Conservation (phyloP, 2,888 invertebrate species). For the Aspidiotus destructor region DNA sequence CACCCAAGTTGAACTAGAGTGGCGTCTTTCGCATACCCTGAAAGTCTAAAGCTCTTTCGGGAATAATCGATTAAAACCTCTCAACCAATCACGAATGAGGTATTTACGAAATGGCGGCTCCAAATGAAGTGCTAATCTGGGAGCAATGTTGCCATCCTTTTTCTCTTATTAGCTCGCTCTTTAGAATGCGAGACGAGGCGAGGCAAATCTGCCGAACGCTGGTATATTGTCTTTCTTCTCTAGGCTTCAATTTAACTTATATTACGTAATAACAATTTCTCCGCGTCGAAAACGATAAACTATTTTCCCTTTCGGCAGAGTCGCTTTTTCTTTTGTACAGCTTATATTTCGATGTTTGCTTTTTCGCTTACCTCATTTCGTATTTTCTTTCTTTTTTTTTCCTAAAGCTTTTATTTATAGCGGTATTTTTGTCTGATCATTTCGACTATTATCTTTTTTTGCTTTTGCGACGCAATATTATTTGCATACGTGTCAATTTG, state of each 20-base stretch:
- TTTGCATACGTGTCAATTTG: too few species aligned
- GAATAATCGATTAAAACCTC: slow-evolving; percentile 35
- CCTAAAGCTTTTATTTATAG: too few species aligned
- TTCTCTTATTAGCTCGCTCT: slow-evolving; percentile 17
- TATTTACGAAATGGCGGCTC: slow-evolving; percentile 34
- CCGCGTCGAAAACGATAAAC: slow-evolving; percentile 17
- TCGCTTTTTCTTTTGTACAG: too few species aligned
- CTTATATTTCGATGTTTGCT: too few species aligned
- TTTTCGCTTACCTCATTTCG: too few species aligned
- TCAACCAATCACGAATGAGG: slow-evolving; percentile 34
- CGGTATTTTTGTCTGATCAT: too few species aligned
- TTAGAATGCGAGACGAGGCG: slow-evolving; percentile 20
- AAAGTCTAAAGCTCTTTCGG: slow-evolving; percentile 35
- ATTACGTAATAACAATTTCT: slow-evolving; percentile 30
- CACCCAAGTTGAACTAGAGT: slow-evolving; percentile 26
- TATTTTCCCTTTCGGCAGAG: neutral
- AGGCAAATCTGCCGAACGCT: too few species aligned
- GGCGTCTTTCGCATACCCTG: slow-evolving; percentile 28
- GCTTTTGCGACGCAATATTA: too few species aligned
- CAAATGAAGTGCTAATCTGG: slow-evolving; percentile 34
- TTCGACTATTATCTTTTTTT: too few species aligned
- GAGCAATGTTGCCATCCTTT: slow-evolving; percentile 29
- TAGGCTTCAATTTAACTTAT: slow-evolving; percentile 20
- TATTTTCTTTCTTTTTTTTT: too few species aligned
- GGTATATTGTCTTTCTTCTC: neutral